phyloP scores from a whole-genome alignment of 2,888 invertebrate species.

The Anthophora plumipes region DNA sequence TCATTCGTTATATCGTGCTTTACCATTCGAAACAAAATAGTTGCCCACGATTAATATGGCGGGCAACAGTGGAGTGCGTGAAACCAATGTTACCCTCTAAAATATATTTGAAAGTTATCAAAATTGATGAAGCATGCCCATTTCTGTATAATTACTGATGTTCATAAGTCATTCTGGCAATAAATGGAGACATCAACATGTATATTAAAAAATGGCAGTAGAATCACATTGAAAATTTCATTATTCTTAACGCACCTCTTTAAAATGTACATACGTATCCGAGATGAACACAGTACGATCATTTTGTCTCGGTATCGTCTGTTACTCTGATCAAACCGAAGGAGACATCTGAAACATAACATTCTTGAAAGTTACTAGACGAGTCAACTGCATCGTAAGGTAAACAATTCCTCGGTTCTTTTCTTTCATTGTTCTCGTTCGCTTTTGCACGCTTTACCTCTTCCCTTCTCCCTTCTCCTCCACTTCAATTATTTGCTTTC shows the following conservation, averaged over 20 bases:
- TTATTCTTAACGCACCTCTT: background rate
- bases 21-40: too few relatives aligned
- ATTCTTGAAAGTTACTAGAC: constrained; percentile 30
- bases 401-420: constrained; percentile 26
- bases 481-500: constrained; percentile 49
- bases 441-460: background rate
- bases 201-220: too few relatives aligned
- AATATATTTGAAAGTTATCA: too few relatives aligned
- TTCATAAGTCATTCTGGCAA: too few relatives aligned
- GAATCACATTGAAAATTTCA: too few relatives aligned
- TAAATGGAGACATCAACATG: too few relatives aligned
- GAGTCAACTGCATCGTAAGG: constrained; percentile 35
- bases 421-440: constrained; percentile 20
- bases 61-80: too few relatives aligned
- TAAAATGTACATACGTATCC: background rate
- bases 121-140: too few relatives aligned
- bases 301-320: background rate
- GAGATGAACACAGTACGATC: background rate
- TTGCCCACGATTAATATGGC: too few relatives aligned
- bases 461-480: constrained; percentile 1
- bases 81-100: too few relatives aligned
- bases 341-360: constrained; percentile 28
- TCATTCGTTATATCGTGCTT: too few relatives aligned
- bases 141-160: too few relatives aligned
- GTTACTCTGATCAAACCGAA: background rate